Percentiles rank a stretch among this genome's conserved stretches.
Conservation (phyloP, 2,888 invertebrate species). For the Hemithea aestivaria region DNA sequence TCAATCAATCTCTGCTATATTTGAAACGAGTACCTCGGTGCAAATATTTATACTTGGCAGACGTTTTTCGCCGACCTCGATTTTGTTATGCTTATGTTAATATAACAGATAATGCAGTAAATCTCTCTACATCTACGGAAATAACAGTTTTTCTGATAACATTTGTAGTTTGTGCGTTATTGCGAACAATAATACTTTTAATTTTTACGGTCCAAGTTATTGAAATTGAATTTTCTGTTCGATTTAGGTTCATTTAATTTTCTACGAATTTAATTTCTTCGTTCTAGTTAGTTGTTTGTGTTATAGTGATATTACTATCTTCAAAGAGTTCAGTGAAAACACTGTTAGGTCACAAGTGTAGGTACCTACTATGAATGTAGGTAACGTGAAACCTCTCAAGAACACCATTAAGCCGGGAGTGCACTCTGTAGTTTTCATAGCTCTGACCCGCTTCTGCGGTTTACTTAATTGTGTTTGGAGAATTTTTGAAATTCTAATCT, state of each 20-base stretch:
- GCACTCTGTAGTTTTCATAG: neutral
- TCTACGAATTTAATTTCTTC: no score
- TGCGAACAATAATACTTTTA: conserved; percentile 1
- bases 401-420: neutral
- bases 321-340: no score
- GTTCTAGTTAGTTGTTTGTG: no score
- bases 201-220: no score
- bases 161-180: conserved; percentile 1
- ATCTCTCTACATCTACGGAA: conserved; percentile 10
- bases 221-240: no score
- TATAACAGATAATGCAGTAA: conserved; percentile 12
- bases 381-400: conserved; percentile 2
- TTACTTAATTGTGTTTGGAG: no score
- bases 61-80: conserved; percentile 13
- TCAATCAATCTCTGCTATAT: conserved; percentile 7
- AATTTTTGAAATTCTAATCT: no score
- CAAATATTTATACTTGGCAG: conserved; percentile 17
- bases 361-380: no score
- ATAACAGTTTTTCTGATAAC: conserved; percentile 7
- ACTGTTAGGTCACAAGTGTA: no score
- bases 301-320: no score
- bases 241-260: no score
- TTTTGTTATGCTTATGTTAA: conserved; percentile 10
- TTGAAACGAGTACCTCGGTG: conserved; percentile 2
- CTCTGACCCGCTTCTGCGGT: no score